Evolutionary conservation across 1,140 invertebrate species (phyloP).

Genomic region (Zaprionus vittiger): DNA sequence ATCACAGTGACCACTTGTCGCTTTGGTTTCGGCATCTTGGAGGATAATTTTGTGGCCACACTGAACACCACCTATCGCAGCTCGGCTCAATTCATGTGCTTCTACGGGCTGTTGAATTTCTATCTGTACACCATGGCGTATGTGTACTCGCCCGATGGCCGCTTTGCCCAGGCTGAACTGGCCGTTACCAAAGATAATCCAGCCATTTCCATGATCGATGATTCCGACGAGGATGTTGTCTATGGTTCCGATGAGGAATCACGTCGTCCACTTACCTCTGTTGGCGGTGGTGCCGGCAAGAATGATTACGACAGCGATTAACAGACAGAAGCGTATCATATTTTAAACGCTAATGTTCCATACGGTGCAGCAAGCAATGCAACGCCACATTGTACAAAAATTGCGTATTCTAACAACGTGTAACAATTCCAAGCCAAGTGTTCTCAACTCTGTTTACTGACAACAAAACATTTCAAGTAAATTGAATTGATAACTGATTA

Average conservation of each 20-base stretch:
- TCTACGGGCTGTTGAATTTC: conserved; percentile 97
- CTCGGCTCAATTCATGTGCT: conserved; percentile 96
- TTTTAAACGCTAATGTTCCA: conserved; percentile 69
- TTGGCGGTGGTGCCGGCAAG: conserved; percentile 85
- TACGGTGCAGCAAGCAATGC: conserved; percentile 21
- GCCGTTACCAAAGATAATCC: conserved; percentile 98
- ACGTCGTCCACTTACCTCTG: conserved; percentile 87
- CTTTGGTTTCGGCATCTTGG: conserved; percentile 94
- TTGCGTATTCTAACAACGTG: conserved; percentile 44
- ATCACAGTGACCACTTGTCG: conserved; percentile 91
- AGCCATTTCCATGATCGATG: conserved; percentile 98
- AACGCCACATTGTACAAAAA: conserved; percentile 63
- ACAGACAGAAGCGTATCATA: conserved; percentile 51
- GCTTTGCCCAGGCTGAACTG: conserved; percentile 92
- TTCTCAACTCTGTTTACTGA: conserved; percentile 31
- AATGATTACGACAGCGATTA: conserved; percentile 90
- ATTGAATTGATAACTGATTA: conserved; percentile 27
- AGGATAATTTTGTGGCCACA: conserved; percentile 97
- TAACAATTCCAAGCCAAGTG: conserved; percentile 30
- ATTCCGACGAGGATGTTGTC: conserved; percentile 98
- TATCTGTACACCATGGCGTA: conserved; percentile 97
- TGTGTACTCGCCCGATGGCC: conserved; percentile 94
- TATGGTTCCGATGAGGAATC: conserved; percentile 97
- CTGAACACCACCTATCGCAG: conserved; percentile 94
- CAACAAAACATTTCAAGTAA: conserved; percentile 25